Evolutionary conservation across 1,140 invertebrate genomes (phyloP).

Genomic region (Dolichoris vasculosae): DNA sequence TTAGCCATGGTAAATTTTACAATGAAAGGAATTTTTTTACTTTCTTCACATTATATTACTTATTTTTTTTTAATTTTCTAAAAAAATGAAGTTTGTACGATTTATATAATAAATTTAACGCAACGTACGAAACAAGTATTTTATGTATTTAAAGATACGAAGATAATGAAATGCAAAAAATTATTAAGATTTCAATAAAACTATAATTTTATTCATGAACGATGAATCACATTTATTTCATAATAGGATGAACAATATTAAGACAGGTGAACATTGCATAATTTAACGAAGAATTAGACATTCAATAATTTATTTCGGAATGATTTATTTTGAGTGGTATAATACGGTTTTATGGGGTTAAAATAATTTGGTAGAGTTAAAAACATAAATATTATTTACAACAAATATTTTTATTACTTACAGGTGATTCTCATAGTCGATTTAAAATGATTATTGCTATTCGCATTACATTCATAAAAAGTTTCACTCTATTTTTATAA

Average conservation of each 20-base stretch:
- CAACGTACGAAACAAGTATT: neutral
- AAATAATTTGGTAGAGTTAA: constrained; percentile 3
- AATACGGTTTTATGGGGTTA: constrained; percentile 12
- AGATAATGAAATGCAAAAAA: constrained; percentile 1
- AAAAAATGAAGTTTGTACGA: neutral
- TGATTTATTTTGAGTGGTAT: constrained; percentile 18
- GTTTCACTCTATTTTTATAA: constrained; percentile 44
- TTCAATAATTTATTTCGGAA: constrained; percentile 40
- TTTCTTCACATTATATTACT: too few species aligned
- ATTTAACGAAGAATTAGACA: constrained; percentile 49
- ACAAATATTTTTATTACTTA: constrained; percentile 51
- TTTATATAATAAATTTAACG: neutral
- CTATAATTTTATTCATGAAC: constrained; percentile 51
- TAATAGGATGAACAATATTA: constrained; percentile 47
- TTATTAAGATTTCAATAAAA: constrained; percentile 18
- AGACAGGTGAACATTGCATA: constrained; percentile 37
- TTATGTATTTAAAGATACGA: neutral
- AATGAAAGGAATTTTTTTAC: too few species aligned
- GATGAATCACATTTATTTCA: constrained; percentile 53
- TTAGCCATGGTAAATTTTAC: too few species aligned
- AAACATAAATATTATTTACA: constrained; percentile 49
- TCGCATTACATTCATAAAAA: constrained; percentile 52
- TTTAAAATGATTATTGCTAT: constrained; percentile 51
- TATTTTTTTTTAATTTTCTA: too few species aligned
- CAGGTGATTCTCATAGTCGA: constrained; percentile 44